Evolutionary conservation across 2,888 invertebrate genomes (phyloP).

Genomic region (Agrochola circellaris): DNA sequence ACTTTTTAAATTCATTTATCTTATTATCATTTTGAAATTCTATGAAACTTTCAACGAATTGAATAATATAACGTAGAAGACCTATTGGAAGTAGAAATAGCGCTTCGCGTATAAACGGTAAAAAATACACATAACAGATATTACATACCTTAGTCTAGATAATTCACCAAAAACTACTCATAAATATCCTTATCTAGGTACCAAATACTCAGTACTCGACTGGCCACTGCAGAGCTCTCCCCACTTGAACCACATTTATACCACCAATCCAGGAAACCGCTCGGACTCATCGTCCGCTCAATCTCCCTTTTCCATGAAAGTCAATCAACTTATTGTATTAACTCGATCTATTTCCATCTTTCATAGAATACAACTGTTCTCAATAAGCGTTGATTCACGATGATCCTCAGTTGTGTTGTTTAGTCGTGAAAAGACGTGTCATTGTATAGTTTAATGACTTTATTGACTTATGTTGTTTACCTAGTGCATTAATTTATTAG

Average conservation of each 20-base stretch:
- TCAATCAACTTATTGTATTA: slow-evolving; percentile 78
- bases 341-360: slow-evolving; percentile 81
- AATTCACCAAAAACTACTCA: not conserved
- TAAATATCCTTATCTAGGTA: not conserved
- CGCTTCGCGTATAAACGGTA: too few relatives aligned
- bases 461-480: slow-evolving; percentile 9
- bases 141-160: slow-evolving; percentile 27
- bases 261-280: slow-evolving; percentile 74
- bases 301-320: slow-evolving; percentile 82
- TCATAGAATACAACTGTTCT: slow-evolving; percentile 78
- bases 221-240: slow-evolving; percentile 52
- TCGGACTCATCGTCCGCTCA: slow-evolving; percentile 75
- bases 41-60: not conserved
- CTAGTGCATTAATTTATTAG: not conserved
- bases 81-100: not conserved
- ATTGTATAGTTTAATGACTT: slow-evolving; percentile 22
- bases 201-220: slow-evolving; percentile 29
- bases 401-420: slow-evolving; percentile 38
- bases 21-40: not conserved
- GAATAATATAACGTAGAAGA: not conserved
- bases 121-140: not conserved
- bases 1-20: not conserved
- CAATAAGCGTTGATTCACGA: slow-evolving; percentile 68
- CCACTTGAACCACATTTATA: slow-evolving; percentile 74
- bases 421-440: slow-evolving; percentile 15